Evolutionary conservation across 2,113 vertebrate genomes (phyloP).

Genomic region (Pithys albifrons): DNA sequence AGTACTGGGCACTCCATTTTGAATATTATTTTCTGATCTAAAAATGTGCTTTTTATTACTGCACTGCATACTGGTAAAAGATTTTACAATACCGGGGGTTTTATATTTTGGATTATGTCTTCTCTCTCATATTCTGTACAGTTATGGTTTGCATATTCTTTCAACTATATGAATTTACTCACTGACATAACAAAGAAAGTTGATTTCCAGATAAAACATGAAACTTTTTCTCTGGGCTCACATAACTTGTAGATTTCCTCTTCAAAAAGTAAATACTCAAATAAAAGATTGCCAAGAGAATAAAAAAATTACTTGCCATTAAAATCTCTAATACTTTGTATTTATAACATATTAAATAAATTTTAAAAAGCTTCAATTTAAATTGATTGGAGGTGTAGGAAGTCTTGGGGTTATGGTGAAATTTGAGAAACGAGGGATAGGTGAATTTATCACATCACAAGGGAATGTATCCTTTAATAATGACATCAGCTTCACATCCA

Average conservation of each 20-base stretch:
- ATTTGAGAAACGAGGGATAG: neutral
- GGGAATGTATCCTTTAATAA: neutral
- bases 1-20: neutral
- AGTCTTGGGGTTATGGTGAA: neutral
- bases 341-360: neutral
- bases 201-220: neutral
- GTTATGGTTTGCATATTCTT: neutral
- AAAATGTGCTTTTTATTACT: neutral
- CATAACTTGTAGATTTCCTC: neutral
- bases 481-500: conserved; percentile 20
- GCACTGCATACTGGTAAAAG: neutral
- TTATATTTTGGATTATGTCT: neutral
- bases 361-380: neutral
- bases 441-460: neutral
- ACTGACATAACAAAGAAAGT: neutral
- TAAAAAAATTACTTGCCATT: neutral
- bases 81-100: neutral
- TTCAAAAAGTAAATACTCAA: neutral
- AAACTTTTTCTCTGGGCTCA: neutral
- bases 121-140: neutral
- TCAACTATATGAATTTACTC: neutral
- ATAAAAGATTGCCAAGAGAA: neutral
- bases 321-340: neutral
- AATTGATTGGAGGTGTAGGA: neutral
- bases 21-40: neutral